A percentile compares a stretch with the other conserved stretches of the same genome.
Conservation (phyloP, 2,113 vertebrate species). For the Turnix velox region DNA sequence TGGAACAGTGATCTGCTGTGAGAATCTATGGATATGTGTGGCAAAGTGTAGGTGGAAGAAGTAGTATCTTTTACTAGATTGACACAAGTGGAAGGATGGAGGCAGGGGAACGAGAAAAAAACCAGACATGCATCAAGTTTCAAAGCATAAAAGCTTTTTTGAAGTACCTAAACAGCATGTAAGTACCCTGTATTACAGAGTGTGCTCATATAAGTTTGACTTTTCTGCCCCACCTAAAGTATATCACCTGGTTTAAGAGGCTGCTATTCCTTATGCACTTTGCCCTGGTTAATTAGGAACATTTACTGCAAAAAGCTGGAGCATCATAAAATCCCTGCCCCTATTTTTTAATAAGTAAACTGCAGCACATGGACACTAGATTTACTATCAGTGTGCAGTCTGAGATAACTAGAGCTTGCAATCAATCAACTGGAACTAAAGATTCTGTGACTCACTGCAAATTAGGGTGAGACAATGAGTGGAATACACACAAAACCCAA, state of each 20-base stretch:
- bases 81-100: background rate
- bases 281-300: background rate
- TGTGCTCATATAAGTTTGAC: background rate
- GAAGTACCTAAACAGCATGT: background rate
- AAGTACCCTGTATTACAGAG: background rate
- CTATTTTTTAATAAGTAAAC: background rate
- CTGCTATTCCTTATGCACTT: background rate
- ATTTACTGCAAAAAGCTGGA: background rate
- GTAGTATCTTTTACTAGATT: slow-evolving; percentile 6
- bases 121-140: background rate
- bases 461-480: background rate
- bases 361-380: background rate
- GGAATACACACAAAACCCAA: background rate
- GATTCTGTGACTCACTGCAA: background rate
- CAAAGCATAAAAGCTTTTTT: slow-evolving; percentile 12
- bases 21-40: background rate
- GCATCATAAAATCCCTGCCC: background rate
- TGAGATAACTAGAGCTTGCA: background rate
- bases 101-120: too few relatives aligned
- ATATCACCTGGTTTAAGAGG: background rate
- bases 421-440: background rate
- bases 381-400: background rate
- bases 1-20: background rate
- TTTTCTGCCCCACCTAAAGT: background rate
- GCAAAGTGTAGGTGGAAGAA: background rate